Conservation (phyloP, 2,797 vertebrate species). For the Salmo trutta region DNA sequence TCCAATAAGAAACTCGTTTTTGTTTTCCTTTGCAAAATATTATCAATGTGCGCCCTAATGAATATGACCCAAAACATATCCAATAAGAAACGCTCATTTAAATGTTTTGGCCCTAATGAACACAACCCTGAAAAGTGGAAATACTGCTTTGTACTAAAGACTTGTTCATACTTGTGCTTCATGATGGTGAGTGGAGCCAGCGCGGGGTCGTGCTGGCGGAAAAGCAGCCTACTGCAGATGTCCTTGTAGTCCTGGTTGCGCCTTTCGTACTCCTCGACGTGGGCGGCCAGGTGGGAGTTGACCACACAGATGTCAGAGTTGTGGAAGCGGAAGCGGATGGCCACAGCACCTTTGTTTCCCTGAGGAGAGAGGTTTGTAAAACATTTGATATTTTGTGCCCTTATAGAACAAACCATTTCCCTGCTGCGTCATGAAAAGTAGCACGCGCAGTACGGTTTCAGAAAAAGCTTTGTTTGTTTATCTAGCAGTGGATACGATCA, state of each 20-base stretch:
- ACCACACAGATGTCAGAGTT: slow-evolving; percentile 93
- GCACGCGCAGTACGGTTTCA: too few relatives aligned
- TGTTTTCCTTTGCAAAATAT: not conserved
- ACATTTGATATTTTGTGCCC: not conserved
- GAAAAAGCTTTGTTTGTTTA: too few relatives aligned
- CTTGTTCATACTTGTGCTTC: slow-evolving; percentile 86
- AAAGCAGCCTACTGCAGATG: slow-evolving; percentile 91
- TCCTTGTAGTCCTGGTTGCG: slow-evolving; percentile 96
- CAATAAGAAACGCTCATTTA: too few relatives aligned
- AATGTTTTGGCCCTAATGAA: not conserved
- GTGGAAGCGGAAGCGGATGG: slow-evolving; percentile 91
- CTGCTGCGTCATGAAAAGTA: too few relatives aligned
- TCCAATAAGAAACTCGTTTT: not conserved
- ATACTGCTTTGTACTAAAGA: not conserved
- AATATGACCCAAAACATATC: too few relatives aligned
- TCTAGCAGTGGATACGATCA: too few relatives aligned
- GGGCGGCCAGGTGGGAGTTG: slow-evolving; percentile 94
- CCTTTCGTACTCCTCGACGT: slow-evolving; percentile 88
- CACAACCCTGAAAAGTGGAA: too few relatives aligned
- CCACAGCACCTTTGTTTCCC: slow-evolving; percentile 97
- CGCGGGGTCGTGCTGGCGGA: slow-evolving; percentile 78
- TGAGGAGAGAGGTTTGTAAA: slow-evolving; percentile 49
- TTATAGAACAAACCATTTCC: too few relatives aligned
- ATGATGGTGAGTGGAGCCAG: slow-evolving; percentile 83
- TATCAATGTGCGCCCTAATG: not conserved